Conservation (phyloP, 2,888 invertebrate species). For the Papilio elwesi region DNA sequence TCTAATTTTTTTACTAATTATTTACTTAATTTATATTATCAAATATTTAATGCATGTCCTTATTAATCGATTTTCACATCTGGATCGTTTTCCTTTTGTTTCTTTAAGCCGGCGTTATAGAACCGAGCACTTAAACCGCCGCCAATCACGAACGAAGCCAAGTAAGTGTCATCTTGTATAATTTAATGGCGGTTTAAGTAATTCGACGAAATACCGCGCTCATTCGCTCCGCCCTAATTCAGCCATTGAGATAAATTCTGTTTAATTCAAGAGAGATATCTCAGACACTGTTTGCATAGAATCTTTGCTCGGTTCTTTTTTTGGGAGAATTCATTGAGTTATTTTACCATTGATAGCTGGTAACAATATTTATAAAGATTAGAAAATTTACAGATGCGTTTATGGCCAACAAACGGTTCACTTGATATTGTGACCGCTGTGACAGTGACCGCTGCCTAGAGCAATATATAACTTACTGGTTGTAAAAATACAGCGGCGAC, state of each 20-base stretch:
- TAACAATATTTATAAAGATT: too few species aligned
- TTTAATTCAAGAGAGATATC: constrained; percentile 12
- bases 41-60: neutral
- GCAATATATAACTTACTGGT: too few species aligned
- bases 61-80: neutral
- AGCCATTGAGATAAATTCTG: constrained; percentile 22
- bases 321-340: constrained; percentile 4
- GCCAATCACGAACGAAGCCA: constrained; percentile 7
- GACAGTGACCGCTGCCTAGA: too few species aligned
- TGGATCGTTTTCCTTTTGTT: neutral
- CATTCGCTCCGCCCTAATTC: constrained; percentile 7
- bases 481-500: too few species aligned
- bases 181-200: constrained; percentile 17
- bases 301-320: neutral
- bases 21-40: neutral
- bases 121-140: neutral
- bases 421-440: too few species aligned
- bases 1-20: too few species aligned
- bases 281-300: neutral
- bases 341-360: too few species aligned
- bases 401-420: too few species aligned
- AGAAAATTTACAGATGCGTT: too few species aligned
- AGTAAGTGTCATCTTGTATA: constrained; percentile 5
- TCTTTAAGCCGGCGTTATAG: neutral
- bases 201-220: neutral